Evolutionary conservation across 2,888 invertebrate species (phyloP), one percentile per base, ranked within the genome.

Genomic region (Tipula confusa): DNA sequence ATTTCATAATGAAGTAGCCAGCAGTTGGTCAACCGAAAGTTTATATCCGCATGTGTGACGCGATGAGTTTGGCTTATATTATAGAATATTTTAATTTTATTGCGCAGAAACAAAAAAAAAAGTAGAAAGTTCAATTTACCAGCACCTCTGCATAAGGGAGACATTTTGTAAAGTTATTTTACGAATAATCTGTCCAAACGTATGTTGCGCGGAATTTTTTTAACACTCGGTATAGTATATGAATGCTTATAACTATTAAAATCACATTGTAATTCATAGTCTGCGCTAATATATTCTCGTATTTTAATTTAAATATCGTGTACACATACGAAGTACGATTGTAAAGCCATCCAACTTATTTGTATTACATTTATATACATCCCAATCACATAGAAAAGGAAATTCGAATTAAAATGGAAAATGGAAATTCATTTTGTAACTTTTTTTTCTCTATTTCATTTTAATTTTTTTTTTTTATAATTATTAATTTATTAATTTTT

Each of bases 241-340:
- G 24, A 64, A 64, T 64, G 64, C 64, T 64, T 64, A 64, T 64
- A 64, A 64, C 24, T 64, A 64, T 64, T 64, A 64, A 64, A 64
- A 64, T 64, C 64, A 64, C 64, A 64, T 64, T 64, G 64, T 24
- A 64, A 64, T 64, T 64, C 24, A 24, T 13, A 64, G 64, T 64
- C 9, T n/a, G n/a, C n/a, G n/a, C n/a, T n/a, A n/a, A 64, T 24
- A 64, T 9, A 64, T 64, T 33, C 64, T 24, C 24, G 64, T 24
- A 64, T 64, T 11, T 18, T 64, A 64, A 64, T 64, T 64, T 24
- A 24, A 64, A 64, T 64, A 11, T 64, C 64, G 64, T 64, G 64
- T 64, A 64, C 2, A 64, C 2, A 64, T 18, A 64, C 24, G 64
- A n/a, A 2, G 48, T 64, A 18, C 13, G 24, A 24, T 24, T 64